Percentiles rank a stretch among this genome's conserved stretches.
Conservation (phyloP, 2,888 invertebrate species). For the Dolomedes plantarius region DNA sequence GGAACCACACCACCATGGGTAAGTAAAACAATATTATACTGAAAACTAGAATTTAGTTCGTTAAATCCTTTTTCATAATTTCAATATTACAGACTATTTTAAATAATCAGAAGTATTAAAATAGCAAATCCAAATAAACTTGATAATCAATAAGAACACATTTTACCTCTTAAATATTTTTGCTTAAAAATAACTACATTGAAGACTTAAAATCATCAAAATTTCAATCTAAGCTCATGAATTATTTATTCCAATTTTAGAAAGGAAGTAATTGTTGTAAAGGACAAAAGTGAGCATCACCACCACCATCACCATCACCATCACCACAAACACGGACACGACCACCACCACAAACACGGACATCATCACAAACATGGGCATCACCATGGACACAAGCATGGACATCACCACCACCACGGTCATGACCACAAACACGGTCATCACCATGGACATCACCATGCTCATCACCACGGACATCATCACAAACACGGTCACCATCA, state of each 20-base stretch:
- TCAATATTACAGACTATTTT: neutral
- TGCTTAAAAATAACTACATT: too few relatives aligned
- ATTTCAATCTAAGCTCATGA: too few relatives aligned
- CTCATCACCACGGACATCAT: slow-evolving; percentile 20
- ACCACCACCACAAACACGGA: too few relatives aligned
- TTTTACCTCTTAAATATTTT: too few relatives aligned
- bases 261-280: slow-evolving; percentile 63
- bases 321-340: slow-evolving; percentile 56
- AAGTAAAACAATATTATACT: too few relatives aligned
- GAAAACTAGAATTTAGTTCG: neutral
- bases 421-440: slow-evolving; percentile 37
- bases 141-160: too few relatives aligned
- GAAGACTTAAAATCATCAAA: too few relatives aligned
- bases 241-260: slow-evolving; percentile 22
- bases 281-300: slow-evolving; percentile 64
- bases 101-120: neutral
- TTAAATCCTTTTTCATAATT: neutral
- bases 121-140: too few relatives aligned
- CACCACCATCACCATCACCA: slow-evolving; percentile 63
- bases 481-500: slow-evolving; percentile 42
- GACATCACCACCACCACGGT: slow-evolving; percentile 35
- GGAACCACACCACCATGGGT: slow-evolving; percentile 59
- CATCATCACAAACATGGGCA: too few relatives aligned
- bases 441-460: slow-evolving; percentile 29
- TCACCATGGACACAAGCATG: slow-evolving; percentile 53